phyloP scores from a whole-genome alignment of 2,888 invertebrate species.

The Caenorhabditis sp. region DNA sequence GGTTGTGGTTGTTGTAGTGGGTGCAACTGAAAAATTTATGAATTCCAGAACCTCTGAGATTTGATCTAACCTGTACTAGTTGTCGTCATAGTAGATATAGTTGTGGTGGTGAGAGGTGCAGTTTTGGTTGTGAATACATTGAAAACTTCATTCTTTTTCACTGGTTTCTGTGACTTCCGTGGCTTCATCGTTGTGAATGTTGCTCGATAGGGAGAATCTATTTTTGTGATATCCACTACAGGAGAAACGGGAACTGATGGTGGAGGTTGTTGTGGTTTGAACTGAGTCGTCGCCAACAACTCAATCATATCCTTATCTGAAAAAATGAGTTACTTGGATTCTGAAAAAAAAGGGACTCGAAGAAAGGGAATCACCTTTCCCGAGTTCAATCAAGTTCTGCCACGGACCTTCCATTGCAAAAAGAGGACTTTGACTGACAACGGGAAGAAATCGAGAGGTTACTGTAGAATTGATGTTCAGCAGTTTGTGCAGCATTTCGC shows the following conservation, averaged over 20 bases:
- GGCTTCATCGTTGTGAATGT: slow-evolving; percentile 63
- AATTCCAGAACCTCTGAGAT: no score
- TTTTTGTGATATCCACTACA: slow-evolving; percentile 53
- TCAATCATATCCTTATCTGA: slow-evolving; percentile 54
- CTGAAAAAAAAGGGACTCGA: neutral
- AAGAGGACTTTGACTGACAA: slow-evolving; percentile 70
- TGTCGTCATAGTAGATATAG: slow-evolving; percentile 22
- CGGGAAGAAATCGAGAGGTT: slow-evolving; percentile 68
- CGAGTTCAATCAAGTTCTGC: slow-evolving; percentile 57
- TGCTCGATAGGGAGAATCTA: slow-evolving; percentile 59
- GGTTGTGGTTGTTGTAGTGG: slow-evolving; percentile 45
- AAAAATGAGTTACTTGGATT: neutral
- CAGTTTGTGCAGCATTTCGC: slow-evolving; percentile 68
- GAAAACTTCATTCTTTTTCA: slow-evolving; percentile 52
- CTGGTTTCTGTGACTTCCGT: slow-evolving; percentile 48
- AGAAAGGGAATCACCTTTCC: slow-evolving; percentile 46
- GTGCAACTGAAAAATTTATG: slow-evolving; percentile 16
- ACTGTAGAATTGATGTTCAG: slow-evolving; percentile 74
- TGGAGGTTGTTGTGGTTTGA: slow-evolving; percentile 33
- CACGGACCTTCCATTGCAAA: slow-evolving; percentile 71
- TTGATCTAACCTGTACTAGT: slow-evolving; percentile 26
- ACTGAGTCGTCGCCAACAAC: slow-evolving; percentile 32
- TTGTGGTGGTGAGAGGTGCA: slow-evolving; percentile 12
- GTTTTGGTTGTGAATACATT: slow-evolving; percentile 53
- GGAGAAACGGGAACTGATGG: neutral